Evolutionary conservation across 2,888 invertebrate genomes (phyloP).

Genomic region (Phortica okadai): DNA sequence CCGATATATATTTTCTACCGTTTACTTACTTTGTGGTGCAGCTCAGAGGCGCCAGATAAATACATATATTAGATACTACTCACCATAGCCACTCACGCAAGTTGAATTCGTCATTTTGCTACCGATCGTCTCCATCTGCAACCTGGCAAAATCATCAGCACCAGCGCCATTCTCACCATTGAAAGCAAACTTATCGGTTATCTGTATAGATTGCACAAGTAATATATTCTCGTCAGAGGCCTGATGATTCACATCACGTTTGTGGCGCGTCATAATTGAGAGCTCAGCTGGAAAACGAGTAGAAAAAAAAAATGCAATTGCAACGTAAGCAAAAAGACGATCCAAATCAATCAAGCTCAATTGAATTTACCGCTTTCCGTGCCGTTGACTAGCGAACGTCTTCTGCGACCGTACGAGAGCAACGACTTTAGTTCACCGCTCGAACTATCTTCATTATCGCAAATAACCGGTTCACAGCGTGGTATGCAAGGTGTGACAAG

Average conservation of each 20-base stretch:
- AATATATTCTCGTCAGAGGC: constrained; percentile 87
- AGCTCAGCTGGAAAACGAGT: constrained; percentile 68
- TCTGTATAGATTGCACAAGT: constrained; percentile 93
- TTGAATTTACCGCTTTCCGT: constrained; percentile 70
- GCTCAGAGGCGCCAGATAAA: constrained; percentile 19
- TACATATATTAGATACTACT: constrained; percentile 51
- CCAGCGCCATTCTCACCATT: constrained; percentile 78
- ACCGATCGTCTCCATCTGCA: constrained; percentile 81
- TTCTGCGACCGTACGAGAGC: constrained; percentile 89
- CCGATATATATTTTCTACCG: too few relatives aligned
- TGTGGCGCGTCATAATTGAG: constrained; percentile 81
- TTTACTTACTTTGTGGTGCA: background rate
- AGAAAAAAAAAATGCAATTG: constrained; percentile 75
- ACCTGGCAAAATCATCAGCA: constrained; percentile 81
- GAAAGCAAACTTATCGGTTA: constrained; percentile 94
- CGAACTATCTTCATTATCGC: constrained; percentile 86
- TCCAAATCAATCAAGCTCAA: constrained; percentile 23
- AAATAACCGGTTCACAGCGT: constrained; percentile 93
- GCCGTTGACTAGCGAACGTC: constrained; percentile 80
- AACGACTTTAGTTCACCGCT: constrained; percentile 89
- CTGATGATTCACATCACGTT: constrained; percentile 67
- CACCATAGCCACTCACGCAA: constrained; percentile 77
- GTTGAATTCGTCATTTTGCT: constrained; percentile 69
- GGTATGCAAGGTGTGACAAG: constrained; percentile 96
- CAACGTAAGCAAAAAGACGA: constrained; percentile 44